Evolutionary conservation across 2,888 invertebrate genomes (phyloP).

Genomic region (Leptopilina myrica): DNA sequence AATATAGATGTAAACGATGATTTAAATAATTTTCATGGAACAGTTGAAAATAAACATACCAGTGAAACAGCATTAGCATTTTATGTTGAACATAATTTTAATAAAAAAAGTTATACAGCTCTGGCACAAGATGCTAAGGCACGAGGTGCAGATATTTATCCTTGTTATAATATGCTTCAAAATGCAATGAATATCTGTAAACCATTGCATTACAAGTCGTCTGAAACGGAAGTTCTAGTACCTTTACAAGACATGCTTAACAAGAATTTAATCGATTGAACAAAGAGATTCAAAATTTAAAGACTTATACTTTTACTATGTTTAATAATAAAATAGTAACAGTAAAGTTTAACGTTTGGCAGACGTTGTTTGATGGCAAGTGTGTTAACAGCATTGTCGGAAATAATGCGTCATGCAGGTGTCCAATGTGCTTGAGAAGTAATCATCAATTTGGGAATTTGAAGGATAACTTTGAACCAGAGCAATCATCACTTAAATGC

Average conservation of each 20-base stretch:
- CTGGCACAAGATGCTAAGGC: conserved; percentile 1
- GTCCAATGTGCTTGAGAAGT: too few relatives aligned
- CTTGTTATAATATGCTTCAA: conserved; percentile 8
- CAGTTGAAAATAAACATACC: neutral
- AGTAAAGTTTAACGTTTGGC: neutral
- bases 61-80: neutral
- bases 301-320: neutral
- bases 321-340: neutral
- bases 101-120: neutral
- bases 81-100: neutral
- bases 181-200: neutral
- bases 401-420: neutral
- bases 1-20: neutral
- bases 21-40: neutral
- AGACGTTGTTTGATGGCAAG: too few relatives aligned
- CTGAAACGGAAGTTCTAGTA: conserved; percentile 4
- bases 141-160: neutral
- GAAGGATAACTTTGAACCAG: neutral
- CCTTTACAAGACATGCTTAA: neutral
- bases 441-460: too few relatives aligned
- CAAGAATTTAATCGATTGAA: neutral
- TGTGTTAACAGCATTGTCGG: conserved; percentile 9
- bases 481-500: neutral
- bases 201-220: neutral
- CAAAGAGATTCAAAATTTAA: neutral